Evolutionary conservation across 2,113 vertebrate genomes (phyloP).

Genomic region (Ranitomeya imitator): DNA sequence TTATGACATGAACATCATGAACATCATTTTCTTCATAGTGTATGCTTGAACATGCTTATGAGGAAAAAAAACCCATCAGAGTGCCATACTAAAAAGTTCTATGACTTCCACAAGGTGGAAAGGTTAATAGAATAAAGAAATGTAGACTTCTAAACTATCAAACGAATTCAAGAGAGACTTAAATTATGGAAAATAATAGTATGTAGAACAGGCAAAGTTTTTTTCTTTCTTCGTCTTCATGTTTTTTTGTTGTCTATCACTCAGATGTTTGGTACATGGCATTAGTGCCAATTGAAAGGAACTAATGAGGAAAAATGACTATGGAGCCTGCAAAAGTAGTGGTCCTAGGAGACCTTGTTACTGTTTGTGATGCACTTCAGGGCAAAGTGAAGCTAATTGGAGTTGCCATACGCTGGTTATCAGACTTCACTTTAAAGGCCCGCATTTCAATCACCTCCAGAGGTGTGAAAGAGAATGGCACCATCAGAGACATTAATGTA

Average conservation of each 20-base stretch:
- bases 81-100: conserved; percentile 57
- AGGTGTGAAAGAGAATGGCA: conserved; percentile 65
- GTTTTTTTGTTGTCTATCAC: conserved; percentile 65
- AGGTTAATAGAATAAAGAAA: conserved; percentile 70
- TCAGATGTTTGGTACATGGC: conserved; percentile 70
- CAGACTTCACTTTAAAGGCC: conserved; percentile 67
- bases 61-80: conserved; percentile 4
- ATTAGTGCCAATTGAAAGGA: conserved; percentile 78
- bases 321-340: conserved; percentile 67
- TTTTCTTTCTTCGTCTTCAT: conserved; percentile 59
- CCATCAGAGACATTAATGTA: conserved; percentile 67
- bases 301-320: conserved; percentile 81
- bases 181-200: conserved; percentile 68
- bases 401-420: conserved; percentile 73
- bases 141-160: conserved; percentile 63
- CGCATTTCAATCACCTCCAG: conserved; percentile 66
- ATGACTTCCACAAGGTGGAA: conserved; percentile 65
- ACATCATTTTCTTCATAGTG: neutral
- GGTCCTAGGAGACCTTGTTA: conserved; percentile 88
- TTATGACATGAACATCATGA: neutral
- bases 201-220: conserved; percentile 61
- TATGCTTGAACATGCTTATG: neutral
- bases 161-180: conserved; percentile 65
- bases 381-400: conserved; percentile 80
- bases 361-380: conserved; percentile 74